Evolutionary conservation across 2,888 invertebrate genomes (phyloP).

Genomic region (Ptychoptera contaminata): DNA sequence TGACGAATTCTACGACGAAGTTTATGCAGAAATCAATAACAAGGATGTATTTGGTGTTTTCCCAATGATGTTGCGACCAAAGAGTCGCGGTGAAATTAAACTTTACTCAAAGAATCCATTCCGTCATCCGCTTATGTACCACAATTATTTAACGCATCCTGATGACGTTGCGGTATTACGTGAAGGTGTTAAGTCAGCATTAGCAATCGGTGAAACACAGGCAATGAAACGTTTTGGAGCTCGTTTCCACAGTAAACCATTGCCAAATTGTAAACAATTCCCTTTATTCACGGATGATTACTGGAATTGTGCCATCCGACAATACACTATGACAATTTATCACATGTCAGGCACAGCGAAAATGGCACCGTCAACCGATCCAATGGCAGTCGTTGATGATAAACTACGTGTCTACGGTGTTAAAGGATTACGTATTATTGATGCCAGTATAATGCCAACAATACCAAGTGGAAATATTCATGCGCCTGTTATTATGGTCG

Average conservation of each 20-base stretch:
- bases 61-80: conserved; percentile 80
- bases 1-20: conserved; percentile 65
- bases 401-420: conserved; percentile 61
- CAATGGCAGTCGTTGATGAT: conserved; percentile 68
- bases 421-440: conserved; percentile 63
- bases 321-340: conserved; percentile 79
- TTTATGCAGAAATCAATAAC: conserved; percentile 53
- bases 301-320: conserved; percentile 69
- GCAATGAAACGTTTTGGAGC: conserved; percentile 68
- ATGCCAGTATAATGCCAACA: conserved; percentile 77
- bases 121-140: conserved; percentile 74
- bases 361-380: conserved; percentile 65
- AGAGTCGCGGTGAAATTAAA: conserved; percentile 67
- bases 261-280: conserved; percentile 71
- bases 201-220: conserved; percentile 64
- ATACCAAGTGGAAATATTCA: conserved; percentile 79
- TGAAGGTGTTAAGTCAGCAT: conserved; percentile 73
- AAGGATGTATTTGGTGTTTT: conserved; percentile 67
- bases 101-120: conserved; percentile 51
- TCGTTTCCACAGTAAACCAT: conserved; percentile 51
- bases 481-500: conserved; percentile 78
- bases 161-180: conserved; percentile 68
- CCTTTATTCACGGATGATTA: conserved; percentile 67
- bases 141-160: conserved; percentile 80
- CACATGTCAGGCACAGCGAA: conserved; percentile 72